phyloP scores from a whole-genome alignment of 2,113 vertebrate genomes.

The Actinemys pallida region DNA sequence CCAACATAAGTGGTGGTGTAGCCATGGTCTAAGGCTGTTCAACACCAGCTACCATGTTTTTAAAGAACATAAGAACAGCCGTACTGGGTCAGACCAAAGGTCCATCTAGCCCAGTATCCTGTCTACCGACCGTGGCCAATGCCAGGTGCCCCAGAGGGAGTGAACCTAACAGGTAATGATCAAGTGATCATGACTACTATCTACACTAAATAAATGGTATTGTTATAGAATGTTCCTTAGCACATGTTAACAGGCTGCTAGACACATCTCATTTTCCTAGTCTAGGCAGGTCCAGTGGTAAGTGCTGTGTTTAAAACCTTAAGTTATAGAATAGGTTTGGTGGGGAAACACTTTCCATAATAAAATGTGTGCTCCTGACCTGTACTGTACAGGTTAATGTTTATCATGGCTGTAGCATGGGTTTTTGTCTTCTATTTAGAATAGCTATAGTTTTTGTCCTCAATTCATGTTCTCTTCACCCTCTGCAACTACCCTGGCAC shows the following conservation, averaged over 20 bases:
- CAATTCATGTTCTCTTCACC: neutral
- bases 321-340: neutral
- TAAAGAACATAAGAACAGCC: neutral
- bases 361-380: neutral
- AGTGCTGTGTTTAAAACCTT: neutral
- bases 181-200: neutral
- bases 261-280: neutral
- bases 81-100: too few species aligned
- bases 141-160: too few species aligned
- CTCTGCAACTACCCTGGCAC: neutral
- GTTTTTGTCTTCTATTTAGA: neutral
- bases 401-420: neutral
- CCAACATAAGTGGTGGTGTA: neutral
- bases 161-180: too few species aligned
- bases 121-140: too few species aligned
- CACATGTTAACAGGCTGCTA: neutral
- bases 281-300: neutral
- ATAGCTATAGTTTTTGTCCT: neutral
- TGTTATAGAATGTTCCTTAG: neutral
- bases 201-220: neutral
- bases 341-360: neutral
- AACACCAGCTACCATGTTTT: neutral
- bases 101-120: too few species aligned
- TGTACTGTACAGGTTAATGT: neutral
- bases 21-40: neutral